A percentile compares a stretch with the other conserved stretches of the same genome.
These are phyloP conservation scores for Amniataba percoides DNA, from an alignment of 2,797 vertebrate genomes.

Conservation along the genomic window DNA sequence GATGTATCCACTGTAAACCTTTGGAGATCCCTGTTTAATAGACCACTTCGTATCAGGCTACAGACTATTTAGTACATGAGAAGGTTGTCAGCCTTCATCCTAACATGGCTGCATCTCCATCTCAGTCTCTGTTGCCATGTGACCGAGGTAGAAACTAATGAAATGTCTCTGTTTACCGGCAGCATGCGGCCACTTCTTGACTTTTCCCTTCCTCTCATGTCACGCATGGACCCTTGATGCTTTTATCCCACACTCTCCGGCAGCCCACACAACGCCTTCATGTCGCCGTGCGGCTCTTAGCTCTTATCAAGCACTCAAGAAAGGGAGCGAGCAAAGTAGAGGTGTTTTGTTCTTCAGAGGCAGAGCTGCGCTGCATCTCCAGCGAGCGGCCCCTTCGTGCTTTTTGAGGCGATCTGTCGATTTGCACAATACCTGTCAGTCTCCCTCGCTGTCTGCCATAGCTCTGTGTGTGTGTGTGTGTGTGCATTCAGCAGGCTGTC, in stretches of 20 bases:
- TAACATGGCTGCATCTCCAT: neutral
- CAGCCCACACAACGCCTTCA: conserved; percentile 61
- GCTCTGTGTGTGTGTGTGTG: conserved; percentile 10
- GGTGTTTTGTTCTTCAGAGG: conserved; percentile 53
- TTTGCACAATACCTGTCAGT: conserved; percentile 40
- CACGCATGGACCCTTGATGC: conserved; percentile 40
- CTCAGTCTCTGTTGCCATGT: conserved; percentile 6
- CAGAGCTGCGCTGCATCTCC: conserved; percentile 36
- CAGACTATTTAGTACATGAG: neutral
- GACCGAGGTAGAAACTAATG: neutral
- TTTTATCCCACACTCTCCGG: conserved; percentile 65
- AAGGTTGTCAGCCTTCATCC: neutral
- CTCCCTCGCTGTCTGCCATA: conserved; percentile 25
- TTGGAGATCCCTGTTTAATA: neutral
- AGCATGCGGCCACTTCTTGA: conserved; percentile 26
- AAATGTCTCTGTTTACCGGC: conserved; percentile 1
- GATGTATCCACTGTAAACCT: neutral
- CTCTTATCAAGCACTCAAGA: conserved; percentile 58
- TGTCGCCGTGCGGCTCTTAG: conserved; percentile 47
- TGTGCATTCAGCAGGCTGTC: conserved; percentile 18
- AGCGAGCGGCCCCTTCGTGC: conserved; percentile 8
- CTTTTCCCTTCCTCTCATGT: conserved; percentile 29
- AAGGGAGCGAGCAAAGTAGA: conserved; percentile 33
- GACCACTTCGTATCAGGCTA: neutral
- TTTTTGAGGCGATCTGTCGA: conserved; percentile 29